Evolutionary conservation across 2,113 vertebrate species (phyloP), one percentile per base, ranked within the genome.

Genomic region (Colinus virginianus): DNA sequence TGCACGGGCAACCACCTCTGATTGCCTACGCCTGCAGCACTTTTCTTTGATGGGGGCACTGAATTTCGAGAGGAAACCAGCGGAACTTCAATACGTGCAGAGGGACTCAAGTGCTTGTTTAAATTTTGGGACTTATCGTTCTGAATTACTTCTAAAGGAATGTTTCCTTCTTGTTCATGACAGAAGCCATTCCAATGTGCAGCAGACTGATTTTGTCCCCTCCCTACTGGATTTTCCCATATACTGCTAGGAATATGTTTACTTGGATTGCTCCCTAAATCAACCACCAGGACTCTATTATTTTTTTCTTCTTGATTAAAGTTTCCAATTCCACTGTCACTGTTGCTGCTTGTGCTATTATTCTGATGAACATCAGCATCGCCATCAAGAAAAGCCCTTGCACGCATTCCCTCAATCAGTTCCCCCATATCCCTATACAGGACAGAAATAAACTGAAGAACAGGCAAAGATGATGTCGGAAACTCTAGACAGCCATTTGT

Each of bases 361-460:
- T 99, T 99, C 96, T 99, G 99, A 70, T 98, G 99, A 64, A 97
- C 98, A 26, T 99, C 99, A 2, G 96, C 98, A 55, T 99, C 99
- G 0, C 98, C 99, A 3, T 99, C 99, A 3, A 98, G 98, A 66
- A 99, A 99, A 48, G 99, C 99, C 21, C 99, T 98, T 0, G 98
- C 99, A 14, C 99, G 98, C 92, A 99, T 98, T 2, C 99, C 99
- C 87, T 99, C 99, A 0, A 99, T 99, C 90, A 98, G 93, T 93
- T 99, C 99, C 5, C 99, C 99, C 99, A 99, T 99, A 95, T 99
- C 99, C 62, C 99, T 98, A 59, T 99, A 99, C 3, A 99, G 98
- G 76, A 99, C 98, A 0, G 99, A 99, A 85, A 99, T 97, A 93
- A 99, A 99, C 97, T 99, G 99, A 40, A 99, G 98, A 71, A 99